These are phyloP conservation scores for Tethea ocularis DNA, from an alignment of 2,888 invertebrate genomes.

Conservation along the genomic window DNA sequence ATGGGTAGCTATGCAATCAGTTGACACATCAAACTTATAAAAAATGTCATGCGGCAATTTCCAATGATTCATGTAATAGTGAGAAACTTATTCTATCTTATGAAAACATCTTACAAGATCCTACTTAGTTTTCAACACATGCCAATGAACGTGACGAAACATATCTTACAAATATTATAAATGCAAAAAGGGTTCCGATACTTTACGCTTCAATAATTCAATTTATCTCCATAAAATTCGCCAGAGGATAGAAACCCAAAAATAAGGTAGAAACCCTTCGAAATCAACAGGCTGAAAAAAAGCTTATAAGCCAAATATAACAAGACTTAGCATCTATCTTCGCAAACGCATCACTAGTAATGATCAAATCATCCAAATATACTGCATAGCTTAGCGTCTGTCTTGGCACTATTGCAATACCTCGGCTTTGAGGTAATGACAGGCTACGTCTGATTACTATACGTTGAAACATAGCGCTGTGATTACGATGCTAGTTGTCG, in stretches of 20 bases:
- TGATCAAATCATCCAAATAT: neutral
- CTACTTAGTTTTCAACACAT: neutral
- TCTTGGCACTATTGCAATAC: neutral
- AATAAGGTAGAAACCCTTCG: too few species aligned
- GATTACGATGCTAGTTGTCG: neutral
- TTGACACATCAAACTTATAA: neutral
- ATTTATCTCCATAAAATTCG: neutral
- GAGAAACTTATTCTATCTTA: neutral
- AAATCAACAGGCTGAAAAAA: too few species aligned
- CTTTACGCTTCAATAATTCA: neutral
- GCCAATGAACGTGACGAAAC: neutral
- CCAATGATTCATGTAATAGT: neutral
- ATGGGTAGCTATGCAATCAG: too few species aligned
- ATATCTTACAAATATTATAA: neutral
- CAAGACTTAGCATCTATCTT: neutral
- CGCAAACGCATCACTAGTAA: neutral
- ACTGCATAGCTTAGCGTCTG: neutral
- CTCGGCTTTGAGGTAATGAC: constrained; percentile 5
- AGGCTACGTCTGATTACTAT: constrained; percentile 1
- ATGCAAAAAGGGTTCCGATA: neutral
- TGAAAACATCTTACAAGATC: neutral
- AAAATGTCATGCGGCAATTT: neutral
- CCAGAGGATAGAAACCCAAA: too few species aligned
- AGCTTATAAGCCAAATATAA: neutral
- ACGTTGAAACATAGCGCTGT: neutral